Evolutionary conservation across 92 coral and sea anemone genomes (phyloP), one percentile per base, ranked within the genome.

Genomic region (Muricea muricata): DNA sequence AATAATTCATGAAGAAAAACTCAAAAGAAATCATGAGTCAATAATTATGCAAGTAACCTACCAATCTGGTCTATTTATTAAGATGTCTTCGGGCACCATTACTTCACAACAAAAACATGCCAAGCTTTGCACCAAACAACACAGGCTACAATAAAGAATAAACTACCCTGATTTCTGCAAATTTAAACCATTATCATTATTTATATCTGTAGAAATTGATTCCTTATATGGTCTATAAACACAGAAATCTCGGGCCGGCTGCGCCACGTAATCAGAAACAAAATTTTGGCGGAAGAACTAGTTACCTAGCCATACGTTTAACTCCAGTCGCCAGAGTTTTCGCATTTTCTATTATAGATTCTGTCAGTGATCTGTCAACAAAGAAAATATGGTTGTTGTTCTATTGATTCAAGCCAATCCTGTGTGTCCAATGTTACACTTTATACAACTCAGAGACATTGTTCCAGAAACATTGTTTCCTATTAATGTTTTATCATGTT

Each of bases 11-110:
- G n/a, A n/a, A n/a, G n/a, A n/a, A n/a, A n/a, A n/a, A n/a, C n/a
- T n/a, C n/a, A n/a, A n/a, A n/a, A n/a, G n/a, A n/a, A n/a, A n/a
- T n/a, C n/a, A n/a, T n/a, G n/a, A n/a, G n/a, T n/a, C n/a, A n/a
- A n/a, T n/a, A n/a, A n/a, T n/a, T n/a, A n/a, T n/a, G n/a, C n/a
- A n/a, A n/a, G n/a, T n/a, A n/a, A 28, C 83, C 10, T 78, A 78
- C 83, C 83, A 78, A 10, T 75, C 41, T 28, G 65, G 10, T 52
- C 71, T 78, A 17, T 24, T 58, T 21, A 78, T 9, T 39, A 78
- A 41, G 1, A 32, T 45, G 58, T 78, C 42, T 61, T 65, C 63
- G 31, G 71, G 14, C 52, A 33, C 6, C 20, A n/a, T 15, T 1
- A 78, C 63, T 58, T 78, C 83, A 41, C 47, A 78, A 23, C 45